These are phyloP conservation scores for Phalera bucephala DNA, from an alignment of 2,888 invertebrate species.

Conservation along the genomic window DNA sequence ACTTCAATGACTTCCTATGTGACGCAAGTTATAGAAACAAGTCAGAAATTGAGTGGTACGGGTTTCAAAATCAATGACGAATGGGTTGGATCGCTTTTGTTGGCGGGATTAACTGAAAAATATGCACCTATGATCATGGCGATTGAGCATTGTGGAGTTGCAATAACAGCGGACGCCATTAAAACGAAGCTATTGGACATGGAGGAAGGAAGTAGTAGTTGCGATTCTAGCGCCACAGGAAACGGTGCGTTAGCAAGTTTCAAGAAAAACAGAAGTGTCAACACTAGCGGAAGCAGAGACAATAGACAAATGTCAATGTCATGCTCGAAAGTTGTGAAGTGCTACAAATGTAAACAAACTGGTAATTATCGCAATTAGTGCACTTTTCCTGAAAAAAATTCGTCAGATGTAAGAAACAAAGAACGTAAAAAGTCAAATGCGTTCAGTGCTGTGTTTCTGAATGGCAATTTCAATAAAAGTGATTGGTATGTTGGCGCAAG, in stretches of 20 bases:
- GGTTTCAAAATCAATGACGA: conserved; percentile 19
- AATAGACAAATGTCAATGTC: conserved; percentile 13
- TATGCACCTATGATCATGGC: conserved; percentile 21
- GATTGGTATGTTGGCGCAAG: too few species aligned
- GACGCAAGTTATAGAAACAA: conserved; percentile 11
- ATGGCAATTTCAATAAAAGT: too few species aligned
- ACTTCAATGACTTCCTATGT: conserved; percentile 10
- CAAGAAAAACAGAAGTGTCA: conserved; percentile 12
- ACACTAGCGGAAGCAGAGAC: conserved; percentile 9
- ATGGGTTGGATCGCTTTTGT: conserved; percentile 19
- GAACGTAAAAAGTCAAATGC: too few species aligned
- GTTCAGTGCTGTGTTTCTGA: too few species aligned
- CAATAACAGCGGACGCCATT: too few species aligned
- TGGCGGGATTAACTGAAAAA: too few species aligned
- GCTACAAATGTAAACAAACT: conserved; percentile 23
- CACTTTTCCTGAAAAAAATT: conserved; percentile 3
- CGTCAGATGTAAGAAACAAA: conserved; percentile 9
- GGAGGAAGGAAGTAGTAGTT: conserved; percentile 5
- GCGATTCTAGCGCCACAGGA: conserved; percentile 8
- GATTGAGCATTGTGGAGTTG: too few species aligned
- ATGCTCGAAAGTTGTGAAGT: conserved; percentile 5
- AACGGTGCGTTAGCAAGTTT: conserved; percentile 15
- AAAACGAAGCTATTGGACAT: too few species aligned
- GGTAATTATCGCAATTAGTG: conserved; percentile 23
- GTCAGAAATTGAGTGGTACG: conserved; percentile 12